Conservation (phyloP, 2,888 invertebrate genomes). For the Amorpha juglandis region DNA sequence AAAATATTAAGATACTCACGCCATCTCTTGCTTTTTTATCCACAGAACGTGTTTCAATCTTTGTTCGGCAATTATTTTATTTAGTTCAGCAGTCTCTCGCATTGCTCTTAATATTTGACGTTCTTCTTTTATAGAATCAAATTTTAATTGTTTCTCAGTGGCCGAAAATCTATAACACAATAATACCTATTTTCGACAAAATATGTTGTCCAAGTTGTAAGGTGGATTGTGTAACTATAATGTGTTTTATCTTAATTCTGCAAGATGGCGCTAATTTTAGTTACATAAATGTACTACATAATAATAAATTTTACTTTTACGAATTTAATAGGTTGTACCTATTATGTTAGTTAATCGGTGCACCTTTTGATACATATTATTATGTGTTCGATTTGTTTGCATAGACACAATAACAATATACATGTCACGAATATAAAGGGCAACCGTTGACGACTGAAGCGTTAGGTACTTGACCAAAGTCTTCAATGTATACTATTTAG, state of each 20-base stretch:
- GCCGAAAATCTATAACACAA: constrained; percentile 50
- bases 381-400: too few relatives aligned
- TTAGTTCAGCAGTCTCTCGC: constrained; percentile 85
- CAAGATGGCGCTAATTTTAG: constrained; percentile 33
- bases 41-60: constrained; percentile 80
- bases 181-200: too few relatives aligned
- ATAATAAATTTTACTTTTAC: not conserved
- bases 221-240: not conserved
- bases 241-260: not conserved
- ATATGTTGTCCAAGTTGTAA: too few relatives aligned
- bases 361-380: too few relatives aligned
- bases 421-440: too few relatives aligned
- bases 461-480: too few relatives aligned
- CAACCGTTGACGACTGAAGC: too few relatives aligned
- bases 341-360: too few relatives aligned
- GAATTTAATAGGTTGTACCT: too few relatives aligned
- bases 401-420: too few relatives aligned
- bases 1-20: constrained; percentile 53
- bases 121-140: constrained; percentile 75
- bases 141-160: constrained; percentile 67
- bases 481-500: too few relatives aligned
- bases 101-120: constrained; percentile 71
- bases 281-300: constrained; percentile 10
- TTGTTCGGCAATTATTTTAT: constrained; percentile 85
- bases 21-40: constrained; percentile 72